Evolutionary conservation across 1,140 invertebrate genomes (phyloP).

Genomic region (Sinonovacula constricta): DNA sequence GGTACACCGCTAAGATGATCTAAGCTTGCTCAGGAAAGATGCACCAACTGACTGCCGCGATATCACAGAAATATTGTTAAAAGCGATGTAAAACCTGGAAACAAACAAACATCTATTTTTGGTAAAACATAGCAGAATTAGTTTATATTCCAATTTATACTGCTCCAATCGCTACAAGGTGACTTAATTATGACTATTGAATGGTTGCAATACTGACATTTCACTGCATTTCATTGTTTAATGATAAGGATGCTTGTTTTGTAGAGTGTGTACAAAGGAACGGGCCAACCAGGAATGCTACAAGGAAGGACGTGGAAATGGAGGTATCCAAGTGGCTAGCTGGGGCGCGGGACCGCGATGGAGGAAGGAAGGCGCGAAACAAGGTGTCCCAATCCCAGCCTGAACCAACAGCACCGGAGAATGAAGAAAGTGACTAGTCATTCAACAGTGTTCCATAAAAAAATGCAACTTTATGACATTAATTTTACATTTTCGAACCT

Average conservation of each 20-base stretch:
- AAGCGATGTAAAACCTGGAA: too few relatives aligned
- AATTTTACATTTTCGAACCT: too few relatives aligned
- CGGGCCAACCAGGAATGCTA: conserved; percentile 20
- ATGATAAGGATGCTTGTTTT: conserved; percentile 21
- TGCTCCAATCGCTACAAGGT: too few relatives aligned
- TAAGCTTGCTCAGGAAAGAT: conserved; percentile 23
- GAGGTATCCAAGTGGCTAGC: conserved; percentile 14
- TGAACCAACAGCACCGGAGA: conserved; percentile 14
- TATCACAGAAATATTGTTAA: too few relatives aligned
- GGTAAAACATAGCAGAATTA: too few relatives aligned
- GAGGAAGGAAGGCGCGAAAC: conserved; percentile 7
- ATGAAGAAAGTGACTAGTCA: conserved; percentile 21
- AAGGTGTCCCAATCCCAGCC: conserved; percentile 35
- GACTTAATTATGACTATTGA: too few relatives aligned
- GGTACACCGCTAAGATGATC: conserved; percentile 9
- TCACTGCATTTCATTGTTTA: conserved; percentile 7
- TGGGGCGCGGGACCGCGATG: conserved; percentile 6
- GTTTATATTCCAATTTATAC: too few relatives aligned
- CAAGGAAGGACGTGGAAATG: conserved; percentile 8
- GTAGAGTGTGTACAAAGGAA: conserved; percentile 26
- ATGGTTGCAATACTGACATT: too few relatives aligned
- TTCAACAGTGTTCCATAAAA: too few relatives aligned
- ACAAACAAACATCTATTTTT: too few relatives aligned
- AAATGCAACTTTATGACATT: too few relatives aligned
- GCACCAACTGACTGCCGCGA: too few relatives aligned